These are phyloP conservation scores for Netelia inedita DNA, from an alignment of 2,888 invertebrate genomes.

Conservation along the genomic window DNA sequence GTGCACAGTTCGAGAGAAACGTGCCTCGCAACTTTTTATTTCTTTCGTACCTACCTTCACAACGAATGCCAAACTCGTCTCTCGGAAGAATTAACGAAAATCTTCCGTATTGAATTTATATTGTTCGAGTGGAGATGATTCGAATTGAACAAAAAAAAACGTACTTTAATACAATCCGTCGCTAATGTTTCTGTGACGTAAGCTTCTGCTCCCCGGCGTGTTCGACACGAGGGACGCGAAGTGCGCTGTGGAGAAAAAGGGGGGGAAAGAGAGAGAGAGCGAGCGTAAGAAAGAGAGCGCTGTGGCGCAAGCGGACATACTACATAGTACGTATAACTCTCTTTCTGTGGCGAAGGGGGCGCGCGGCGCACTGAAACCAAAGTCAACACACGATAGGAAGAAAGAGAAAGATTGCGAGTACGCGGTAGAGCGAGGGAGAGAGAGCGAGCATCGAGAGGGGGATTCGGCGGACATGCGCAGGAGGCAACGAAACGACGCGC, in stretches of 20 bases:
- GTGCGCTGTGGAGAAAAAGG: slow-evolving; percentile 21
- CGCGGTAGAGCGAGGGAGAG: slow-evolving; percentile 17
- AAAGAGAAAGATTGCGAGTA: slow-evolving; percentile 4
- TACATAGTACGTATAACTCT: slow-evolving; percentile 31
- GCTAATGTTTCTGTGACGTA: slow-evolving; percentile 60
- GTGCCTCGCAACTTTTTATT: neutral
- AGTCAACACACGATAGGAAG: slow-evolving; percentile 41
- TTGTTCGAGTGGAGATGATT: neutral
- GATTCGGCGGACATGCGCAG: slow-evolving; percentile 53
- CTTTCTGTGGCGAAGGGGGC: slow-evolving; percentile 3
- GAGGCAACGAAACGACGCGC: slow-evolving; percentile 24
- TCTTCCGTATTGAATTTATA: slow-evolving; percentile 13
- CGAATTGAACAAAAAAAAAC: neutral
- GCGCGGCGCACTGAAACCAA: slow-evolving; percentile 32
- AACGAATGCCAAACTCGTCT: neutral
- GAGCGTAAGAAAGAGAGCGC: neutral
- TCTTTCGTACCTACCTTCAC: slow-evolving; percentile 35
- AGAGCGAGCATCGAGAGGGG: neutral
- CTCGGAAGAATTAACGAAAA: neutral
- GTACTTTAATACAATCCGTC: slow-evolving; percentile 24
- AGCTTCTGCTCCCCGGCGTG: slow-evolving; percentile 29
- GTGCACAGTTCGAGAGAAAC: slow-evolving; percentile 3
- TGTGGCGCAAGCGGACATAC: slow-evolving; percentile 33
- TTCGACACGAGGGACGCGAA: slow-evolving; percentile 21
- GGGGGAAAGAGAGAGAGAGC: neutral